A percentile compares a stretch with the other conserved stretches of the same genome.
phyloP scores from a whole-genome alignment of 2,888 invertebrate genomes.

The Andricus quercusramuli region DNA sequence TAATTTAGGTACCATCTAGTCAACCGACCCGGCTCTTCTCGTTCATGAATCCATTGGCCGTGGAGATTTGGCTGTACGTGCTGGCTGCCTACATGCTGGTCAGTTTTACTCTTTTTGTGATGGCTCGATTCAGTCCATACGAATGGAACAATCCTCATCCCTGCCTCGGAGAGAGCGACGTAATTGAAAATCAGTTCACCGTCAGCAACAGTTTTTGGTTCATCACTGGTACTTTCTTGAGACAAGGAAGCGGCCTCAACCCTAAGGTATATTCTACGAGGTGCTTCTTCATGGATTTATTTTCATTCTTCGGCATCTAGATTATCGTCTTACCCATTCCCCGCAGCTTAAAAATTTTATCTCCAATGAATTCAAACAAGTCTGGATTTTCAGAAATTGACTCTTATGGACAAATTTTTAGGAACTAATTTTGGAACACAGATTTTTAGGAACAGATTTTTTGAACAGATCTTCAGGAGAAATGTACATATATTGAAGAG shows the following conservation, averaged over 20 bases:
- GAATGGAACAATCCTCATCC: constrained; percentile 94
- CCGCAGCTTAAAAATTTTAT: constrained; percentile 40
- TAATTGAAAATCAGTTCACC: constrained; percentile 97
- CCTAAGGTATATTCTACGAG: constrained; percentile 84
- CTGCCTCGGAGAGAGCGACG: constrained; percentile 89
- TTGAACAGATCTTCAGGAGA: not conserved
- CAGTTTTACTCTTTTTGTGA: constrained; percentile 95
- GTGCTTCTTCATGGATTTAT: constrained; percentile 59
- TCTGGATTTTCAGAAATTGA: not conserved
- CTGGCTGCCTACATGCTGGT: constrained; percentile 96
- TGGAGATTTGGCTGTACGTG: constrained; percentile 98
- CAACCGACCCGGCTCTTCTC: constrained; percentile 94
- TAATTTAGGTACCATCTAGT: constrained; percentile 90
- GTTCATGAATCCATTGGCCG: constrained; percentile 97
- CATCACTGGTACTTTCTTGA: constrained; percentile 92
- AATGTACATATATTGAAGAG: not conserved
- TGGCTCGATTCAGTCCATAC: constrained; percentile 98
- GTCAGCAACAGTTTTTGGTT: constrained; percentile 96
- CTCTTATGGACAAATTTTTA: not conserved
- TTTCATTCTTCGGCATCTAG: constrained; percentile 10
- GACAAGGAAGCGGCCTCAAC: constrained; percentile 91
- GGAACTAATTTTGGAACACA: not conserved
- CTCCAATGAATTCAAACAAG: not conserved
- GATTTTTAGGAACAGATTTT: not conserved
- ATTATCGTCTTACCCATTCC: constrained; percentile 46